phyloP scores from a whole-genome alignment of 2,113 vertebrate genomes.

The Xenotilapia longispinis region DNA sequence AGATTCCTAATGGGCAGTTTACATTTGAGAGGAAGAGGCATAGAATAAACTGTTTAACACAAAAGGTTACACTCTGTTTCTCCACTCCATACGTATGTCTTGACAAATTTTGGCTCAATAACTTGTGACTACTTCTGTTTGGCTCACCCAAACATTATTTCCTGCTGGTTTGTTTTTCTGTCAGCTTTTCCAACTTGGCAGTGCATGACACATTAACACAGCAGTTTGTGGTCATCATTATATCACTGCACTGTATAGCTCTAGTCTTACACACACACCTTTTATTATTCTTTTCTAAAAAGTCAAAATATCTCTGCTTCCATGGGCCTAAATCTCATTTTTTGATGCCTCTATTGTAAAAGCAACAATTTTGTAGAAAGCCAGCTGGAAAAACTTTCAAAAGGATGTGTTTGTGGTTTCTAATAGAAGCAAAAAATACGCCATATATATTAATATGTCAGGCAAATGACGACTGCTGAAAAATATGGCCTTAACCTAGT shows the following conservation, averaged over 20 bases:
- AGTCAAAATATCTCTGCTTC: neutral
- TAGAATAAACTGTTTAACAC: constrained; percentile 45
- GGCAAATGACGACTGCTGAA: neutral
- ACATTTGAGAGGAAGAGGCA: constrained; percentile 9
- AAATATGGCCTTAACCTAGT: neutral
- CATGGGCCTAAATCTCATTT: neutral
- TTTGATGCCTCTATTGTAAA: neutral
- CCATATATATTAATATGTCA: neutral
- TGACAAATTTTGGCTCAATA: neutral
- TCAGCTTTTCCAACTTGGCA: constrained; percentile 21
- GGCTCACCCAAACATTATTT: constrained; percentile 24
- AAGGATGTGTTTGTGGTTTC: neutral
- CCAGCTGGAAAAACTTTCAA: neutral
- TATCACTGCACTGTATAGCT: neutral
- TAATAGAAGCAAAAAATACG: neutral
- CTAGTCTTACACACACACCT: neutral
- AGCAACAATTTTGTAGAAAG: neutral
- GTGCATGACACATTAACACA: constrained; percentile 25
- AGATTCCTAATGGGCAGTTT: constrained; percentile 10
- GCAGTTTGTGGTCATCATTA: constrained; percentile 42
- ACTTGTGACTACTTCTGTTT: neutral
- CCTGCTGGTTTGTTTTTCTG: constrained; percentile 4
- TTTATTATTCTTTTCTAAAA: neutral
- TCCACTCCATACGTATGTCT: neutral
- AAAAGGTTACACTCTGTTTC: neutral